A percentile compares a stretch with the other conserved stretches of the same genome.
phyloP scores from a whole-genome alignment of 2,113 vertebrate genomes.

The chimpanzee (Pan troglodytes) region DNA sequence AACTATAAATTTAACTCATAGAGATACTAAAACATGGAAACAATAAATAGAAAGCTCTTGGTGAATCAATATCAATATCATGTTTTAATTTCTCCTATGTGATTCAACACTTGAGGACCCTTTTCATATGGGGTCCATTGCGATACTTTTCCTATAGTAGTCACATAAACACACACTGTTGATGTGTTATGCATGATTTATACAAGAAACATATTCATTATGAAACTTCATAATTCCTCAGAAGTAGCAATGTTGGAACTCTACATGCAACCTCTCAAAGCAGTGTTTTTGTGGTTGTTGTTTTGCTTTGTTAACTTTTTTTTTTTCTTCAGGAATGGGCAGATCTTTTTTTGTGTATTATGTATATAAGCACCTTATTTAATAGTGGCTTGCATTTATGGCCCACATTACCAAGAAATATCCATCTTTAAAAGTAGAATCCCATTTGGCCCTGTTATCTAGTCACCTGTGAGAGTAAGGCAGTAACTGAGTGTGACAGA shows the following conservation, averaged over 20 bases:
- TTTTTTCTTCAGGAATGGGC: not conserved
- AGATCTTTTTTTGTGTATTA: not conserved
- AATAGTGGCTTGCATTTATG: not conserved
- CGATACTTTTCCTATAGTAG: not conserved
- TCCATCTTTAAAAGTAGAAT: not conserved
- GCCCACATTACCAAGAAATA: not conserved
- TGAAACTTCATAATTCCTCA: not conserved
- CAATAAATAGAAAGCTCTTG: not conserved
- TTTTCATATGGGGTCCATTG: not conserved
- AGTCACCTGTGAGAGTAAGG: accelerated
- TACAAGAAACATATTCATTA: not conserved
- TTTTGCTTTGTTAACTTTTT: not conserved
- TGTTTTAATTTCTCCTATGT: not conserved
- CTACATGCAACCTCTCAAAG: not conserved
- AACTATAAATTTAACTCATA: not conserved
- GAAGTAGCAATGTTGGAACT: not conserved
- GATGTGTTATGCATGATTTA: not conserved
- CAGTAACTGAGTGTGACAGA: accelerated
- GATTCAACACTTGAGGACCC: not conserved
- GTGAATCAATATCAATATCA: not conserved
- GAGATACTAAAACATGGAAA: not conserved
- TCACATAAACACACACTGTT: not conserved
- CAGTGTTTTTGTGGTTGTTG: not conserved
- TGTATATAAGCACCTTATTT: not conserved
- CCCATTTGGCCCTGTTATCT: not conserved